These are phyloP conservation scores for Lithobates sylvaticus DNA, from an alignment of 2,797 vertebrate genomes.

Conservation along the genomic window DNA sequence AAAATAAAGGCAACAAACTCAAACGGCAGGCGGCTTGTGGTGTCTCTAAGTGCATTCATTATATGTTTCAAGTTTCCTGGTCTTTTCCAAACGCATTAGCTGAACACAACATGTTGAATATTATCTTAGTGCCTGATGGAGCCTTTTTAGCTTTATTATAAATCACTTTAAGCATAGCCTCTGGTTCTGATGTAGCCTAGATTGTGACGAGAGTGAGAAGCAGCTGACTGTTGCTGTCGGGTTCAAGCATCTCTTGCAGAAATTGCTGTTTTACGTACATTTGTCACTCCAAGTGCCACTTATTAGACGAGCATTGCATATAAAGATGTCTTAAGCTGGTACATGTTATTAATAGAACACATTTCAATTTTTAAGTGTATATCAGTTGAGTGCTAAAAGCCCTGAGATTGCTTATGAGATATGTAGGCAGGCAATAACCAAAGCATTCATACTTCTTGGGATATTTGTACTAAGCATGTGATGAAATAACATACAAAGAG, in stretches of 20 bases:
- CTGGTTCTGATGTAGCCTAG: neutral
- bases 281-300: constrained; percentile 35
- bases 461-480: neutral
- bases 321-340: constrained; percentile 56
- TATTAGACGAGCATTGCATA: constrained; percentile 22
- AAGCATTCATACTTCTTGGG: constrained; percentile 69
- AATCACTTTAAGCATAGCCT: neutral
- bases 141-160: neutral
- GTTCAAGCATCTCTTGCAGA: neutral
- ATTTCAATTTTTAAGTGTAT: constrained; percentile 60
- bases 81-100: neutral
- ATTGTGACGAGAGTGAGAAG: neutral
- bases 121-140: neutral
- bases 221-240: constrained; percentile 2
- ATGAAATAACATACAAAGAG: neutral
- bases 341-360: constrained; percentile 51
- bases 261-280: constrained; percentile 23
- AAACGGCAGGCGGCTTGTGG: neutral
- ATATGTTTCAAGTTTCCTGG: neutral
- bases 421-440: constrained; percentile 67
- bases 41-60: neutral
- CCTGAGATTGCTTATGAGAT: constrained; percentile 44
- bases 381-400: constrained; percentile 61
- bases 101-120: neutral
- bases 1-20: too few relatives aligned